phyloP scores from a whole-genome alignment of 2,113 vertebrate species.

The Hylia prasina region DNA sequence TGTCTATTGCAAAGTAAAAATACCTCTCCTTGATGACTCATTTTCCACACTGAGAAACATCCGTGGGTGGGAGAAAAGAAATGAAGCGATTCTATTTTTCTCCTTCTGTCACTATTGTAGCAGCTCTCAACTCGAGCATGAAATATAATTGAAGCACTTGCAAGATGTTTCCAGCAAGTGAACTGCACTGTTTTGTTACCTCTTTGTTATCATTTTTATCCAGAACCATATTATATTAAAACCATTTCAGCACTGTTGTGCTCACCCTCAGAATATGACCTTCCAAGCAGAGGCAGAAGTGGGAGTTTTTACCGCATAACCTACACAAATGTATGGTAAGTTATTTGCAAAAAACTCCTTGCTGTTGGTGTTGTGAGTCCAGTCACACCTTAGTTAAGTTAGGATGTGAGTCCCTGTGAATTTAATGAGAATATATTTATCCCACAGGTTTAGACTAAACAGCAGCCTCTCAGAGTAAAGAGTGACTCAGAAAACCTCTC shows the following conservation, averaged over 20 bases:
- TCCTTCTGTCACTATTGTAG: constrained; percentile 19
- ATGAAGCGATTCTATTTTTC: constrained; percentile 39
- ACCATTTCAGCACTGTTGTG: background rate
- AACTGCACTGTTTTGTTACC: background rate
- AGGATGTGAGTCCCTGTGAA: background rate
- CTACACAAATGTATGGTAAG: background rate
- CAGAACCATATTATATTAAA: background rate
- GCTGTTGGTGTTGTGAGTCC: background rate
- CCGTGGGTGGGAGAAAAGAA: constrained; percentile 38
- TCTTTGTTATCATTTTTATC: background rate
- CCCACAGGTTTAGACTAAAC: background rate
- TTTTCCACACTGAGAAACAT: constrained; percentile 36
- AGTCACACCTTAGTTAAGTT: background rate
- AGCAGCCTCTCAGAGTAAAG: background rate
- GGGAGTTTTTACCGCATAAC: background rate
- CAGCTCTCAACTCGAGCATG: background rate
- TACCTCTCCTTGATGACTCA: constrained; percentile 54
- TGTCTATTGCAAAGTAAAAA: constrained; percentile 48
- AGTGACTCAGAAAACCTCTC: background rate
- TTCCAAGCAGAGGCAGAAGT: background rate
- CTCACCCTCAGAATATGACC: background rate
- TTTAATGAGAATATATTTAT: background rate
- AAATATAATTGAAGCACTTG: background rate
- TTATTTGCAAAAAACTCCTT: background rate
- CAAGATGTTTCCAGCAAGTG: background rate